phyloP scores from a whole-genome alignment of 2,888 invertebrate genomes.

The Aspidiotus destructor region DNA sequence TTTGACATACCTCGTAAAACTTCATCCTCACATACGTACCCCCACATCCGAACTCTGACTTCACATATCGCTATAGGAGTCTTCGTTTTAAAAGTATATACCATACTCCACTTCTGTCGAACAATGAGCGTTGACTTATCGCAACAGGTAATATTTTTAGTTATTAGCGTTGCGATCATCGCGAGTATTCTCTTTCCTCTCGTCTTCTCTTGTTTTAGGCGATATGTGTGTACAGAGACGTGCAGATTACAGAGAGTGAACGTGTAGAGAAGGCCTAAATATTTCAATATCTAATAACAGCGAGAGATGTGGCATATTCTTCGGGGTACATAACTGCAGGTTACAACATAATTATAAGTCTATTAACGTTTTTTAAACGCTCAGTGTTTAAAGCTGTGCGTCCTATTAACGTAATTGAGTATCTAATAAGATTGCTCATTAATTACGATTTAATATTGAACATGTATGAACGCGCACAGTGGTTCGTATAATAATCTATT shows the following conservation, averaged over 20 bases:
- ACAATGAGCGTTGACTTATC: background rate
- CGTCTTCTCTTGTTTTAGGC: background rate
- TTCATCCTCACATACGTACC: too few species aligned
- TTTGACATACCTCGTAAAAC: too few species aligned
- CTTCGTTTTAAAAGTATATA: too few species aligned
- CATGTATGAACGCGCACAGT: conserved; percentile 6
- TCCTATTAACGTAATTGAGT: conserved; percentile 29
- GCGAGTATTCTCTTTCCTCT: background rate
- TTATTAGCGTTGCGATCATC: background rate
- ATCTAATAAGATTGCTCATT: conserved; percentile 27
- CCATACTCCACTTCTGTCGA: too few species aligned
- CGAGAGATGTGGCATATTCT: conserved; percentile 18
- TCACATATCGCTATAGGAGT: too few species aligned
- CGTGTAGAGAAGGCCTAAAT: conserved; percentile 9
- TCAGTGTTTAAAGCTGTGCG: conserved; percentile 24
- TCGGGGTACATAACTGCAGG: conserved; percentile 25
- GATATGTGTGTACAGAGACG: background rate
- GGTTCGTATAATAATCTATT: conserved; percentile 5
- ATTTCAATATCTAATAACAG: conserved; percentile 31
- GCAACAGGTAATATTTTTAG: background rate
- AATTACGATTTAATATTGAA: conserved; percentile 32
- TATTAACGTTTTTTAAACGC: conserved; percentile 23
- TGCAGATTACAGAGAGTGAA: background rate
- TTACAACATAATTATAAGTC: conserved; percentile 32
- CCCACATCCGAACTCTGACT: too few species aligned